A percentile compares a stretch with the other conserved stretches of the same genome.
Evolutionary conservation across 2,113 vertebrate species (phyloP).

Genomic region (Pelobates fuscus): DNA sequence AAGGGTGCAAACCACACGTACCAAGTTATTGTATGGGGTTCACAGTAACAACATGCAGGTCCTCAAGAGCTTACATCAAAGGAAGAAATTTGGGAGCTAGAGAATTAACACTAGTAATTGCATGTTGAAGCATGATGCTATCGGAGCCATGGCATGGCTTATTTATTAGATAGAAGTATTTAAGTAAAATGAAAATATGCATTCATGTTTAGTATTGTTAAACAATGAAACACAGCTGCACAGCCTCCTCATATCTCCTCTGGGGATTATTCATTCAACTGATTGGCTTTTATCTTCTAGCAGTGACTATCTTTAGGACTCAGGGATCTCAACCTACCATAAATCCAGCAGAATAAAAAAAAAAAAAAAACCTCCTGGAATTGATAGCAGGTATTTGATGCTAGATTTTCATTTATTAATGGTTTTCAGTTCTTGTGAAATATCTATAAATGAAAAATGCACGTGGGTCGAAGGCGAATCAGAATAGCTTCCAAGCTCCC

Average conservation of each 20-base stretch:
- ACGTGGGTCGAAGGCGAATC: neutral
- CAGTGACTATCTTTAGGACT: conserved; percentile 24
- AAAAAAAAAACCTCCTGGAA: conserved; percentile 7
- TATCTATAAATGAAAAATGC: conserved; percentile 66
- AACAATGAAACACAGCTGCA: neutral
- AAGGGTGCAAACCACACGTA: no score
- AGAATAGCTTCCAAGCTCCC: neutral
- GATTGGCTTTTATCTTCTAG: neutral
- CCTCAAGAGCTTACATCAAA: no score
- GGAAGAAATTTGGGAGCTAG: no score
- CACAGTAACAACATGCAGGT: no score
- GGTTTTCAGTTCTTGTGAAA: conserved; percentile 61
- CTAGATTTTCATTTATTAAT: conserved; percentile 58
- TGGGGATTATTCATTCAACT: conserved; percentile 11
- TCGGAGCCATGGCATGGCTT: no score
- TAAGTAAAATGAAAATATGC: conserved; percentile 1
- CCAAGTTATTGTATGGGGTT: no score
- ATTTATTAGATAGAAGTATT: neutral
- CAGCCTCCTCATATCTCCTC: conserved; percentile 7
- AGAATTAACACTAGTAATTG: no score
- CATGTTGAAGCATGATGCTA: no score
- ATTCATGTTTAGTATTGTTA: neutral
- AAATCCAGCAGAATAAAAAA: conserved; percentile 31
- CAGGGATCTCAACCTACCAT: conserved; percentile 7
- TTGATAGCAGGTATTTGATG: conserved; percentile 46